Conservation (phyloP, 1,140 invertebrate species). For the Araneus ventricosus region DNA sequence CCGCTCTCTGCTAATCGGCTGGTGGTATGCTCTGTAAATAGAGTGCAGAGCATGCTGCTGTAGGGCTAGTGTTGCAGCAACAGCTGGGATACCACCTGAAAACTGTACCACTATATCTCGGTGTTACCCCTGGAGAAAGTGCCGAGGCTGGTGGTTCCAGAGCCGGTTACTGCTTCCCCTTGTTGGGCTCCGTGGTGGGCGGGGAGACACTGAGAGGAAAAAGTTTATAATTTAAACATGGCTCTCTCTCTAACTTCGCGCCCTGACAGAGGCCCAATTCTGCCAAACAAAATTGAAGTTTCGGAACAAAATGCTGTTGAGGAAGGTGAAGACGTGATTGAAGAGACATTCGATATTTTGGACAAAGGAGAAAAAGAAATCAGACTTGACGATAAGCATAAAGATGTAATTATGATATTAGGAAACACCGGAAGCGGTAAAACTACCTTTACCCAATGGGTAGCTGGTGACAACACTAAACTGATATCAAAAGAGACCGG, state of each 20-base stretch:
- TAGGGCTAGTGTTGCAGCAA: background rate
- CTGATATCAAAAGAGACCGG: background rate
- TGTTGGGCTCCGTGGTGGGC: background rate
- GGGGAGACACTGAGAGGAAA: background rate
- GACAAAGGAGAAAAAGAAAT: background rate
- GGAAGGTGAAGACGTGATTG: background rate
- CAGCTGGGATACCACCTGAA: background rate
- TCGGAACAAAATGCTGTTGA: background rate
- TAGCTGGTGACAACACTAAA: slow-evolving; percentile 1
- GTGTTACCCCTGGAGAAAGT: background rate
- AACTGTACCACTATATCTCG: background rate
- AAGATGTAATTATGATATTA: background rate
- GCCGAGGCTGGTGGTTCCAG: background rate
- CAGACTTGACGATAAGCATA: background rate
- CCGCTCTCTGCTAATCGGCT: background rate
- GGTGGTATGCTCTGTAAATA: background rate
- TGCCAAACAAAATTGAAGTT: background rate
- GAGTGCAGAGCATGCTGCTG: background rate
- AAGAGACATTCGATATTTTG: background rate
- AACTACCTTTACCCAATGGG: slow-evolving; percentile 20
- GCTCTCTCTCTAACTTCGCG: background rate
- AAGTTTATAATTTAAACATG: background rate
- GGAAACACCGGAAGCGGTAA: slow-evolving; percentile 23
- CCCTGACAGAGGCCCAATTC: background rate
- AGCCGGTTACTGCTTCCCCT: background rate